Evolutionary conservation across 2,113 vertebrate species (phyloP).

Genomic region (Raja brachyura): DNA sequence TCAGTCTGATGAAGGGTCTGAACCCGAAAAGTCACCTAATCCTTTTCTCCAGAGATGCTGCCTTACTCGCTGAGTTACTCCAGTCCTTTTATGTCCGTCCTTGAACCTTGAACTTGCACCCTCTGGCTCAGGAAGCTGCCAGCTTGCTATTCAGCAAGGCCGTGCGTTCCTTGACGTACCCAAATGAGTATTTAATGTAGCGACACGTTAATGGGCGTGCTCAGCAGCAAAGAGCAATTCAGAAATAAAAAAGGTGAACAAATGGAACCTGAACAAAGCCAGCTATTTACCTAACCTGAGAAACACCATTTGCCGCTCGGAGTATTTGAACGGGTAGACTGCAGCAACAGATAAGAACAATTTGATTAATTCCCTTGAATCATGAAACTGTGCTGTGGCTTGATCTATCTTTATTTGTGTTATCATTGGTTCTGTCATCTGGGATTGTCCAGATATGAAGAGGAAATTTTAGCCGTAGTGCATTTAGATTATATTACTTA

Average conservation of each 20-base stretch:
- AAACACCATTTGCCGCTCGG: neutral
- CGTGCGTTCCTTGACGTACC: neutral
- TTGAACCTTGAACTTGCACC: neutral
- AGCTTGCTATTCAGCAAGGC: neutral
- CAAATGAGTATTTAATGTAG: neutral
- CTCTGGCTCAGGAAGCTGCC: neutral
- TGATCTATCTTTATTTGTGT: neutral
- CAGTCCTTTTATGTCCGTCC: too few species aligned
- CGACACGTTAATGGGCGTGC: neutral
- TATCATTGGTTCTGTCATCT: neutral
- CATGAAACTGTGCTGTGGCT: neutral
- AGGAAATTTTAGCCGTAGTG: neutral
- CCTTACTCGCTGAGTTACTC: too few species aligned
- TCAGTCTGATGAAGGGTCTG: too few species aligned
- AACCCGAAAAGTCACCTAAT: too few species aligned
- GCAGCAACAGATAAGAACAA: neutral
- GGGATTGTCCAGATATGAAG: neutral
- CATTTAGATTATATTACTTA: neutral
- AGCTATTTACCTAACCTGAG: neutral
- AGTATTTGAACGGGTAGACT: neutral
- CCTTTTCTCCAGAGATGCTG: too few species aligned
- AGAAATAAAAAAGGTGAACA: neutral
- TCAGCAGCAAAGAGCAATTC: neutral
- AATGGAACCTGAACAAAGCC: neutral
- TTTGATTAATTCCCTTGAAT: neutral